Conservation (phyloP, 2,888 invertebrate genomes). For the Ormyrus nitidulus region DNA sequence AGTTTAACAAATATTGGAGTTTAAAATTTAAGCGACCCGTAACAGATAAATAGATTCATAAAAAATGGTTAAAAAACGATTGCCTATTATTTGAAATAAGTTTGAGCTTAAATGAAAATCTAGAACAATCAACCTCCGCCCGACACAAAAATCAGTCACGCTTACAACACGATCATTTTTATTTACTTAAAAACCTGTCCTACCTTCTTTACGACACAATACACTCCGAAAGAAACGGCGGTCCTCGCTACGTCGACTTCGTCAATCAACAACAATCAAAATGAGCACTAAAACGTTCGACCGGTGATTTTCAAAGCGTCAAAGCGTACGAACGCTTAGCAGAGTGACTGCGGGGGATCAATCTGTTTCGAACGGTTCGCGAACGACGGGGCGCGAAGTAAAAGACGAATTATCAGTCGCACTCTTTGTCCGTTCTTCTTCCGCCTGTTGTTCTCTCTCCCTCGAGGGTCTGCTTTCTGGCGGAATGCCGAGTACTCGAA, state of each 20-base stretch:
- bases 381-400: too few species aligned
- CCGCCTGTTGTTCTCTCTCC: background rate
- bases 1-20: too few species aligned
- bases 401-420: background rate
- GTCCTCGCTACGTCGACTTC: background rate
- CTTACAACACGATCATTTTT: background rate
- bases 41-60: too few species aligned
- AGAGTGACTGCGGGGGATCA: background rate
- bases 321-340: background rate
- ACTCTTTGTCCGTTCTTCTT: background rate
- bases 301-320: background rate
- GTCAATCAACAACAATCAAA: background rate
- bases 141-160: too few species aligned
- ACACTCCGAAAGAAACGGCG: constrained; percentile 2
- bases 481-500: constrained; percentile 61
- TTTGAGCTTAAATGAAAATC: too few species aligned
- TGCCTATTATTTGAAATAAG: too few species aligned
- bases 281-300: constrained; percentile 17
- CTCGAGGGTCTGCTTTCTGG: constrained; percentile 57
- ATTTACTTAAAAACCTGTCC: constrained; percentile 15
- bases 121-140: too few species aligned
- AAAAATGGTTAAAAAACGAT: too few species aligned
- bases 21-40: too few species aligned
- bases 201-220: constrained; percentile 24
- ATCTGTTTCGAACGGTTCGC: background rate